Evolutionary conservation across 2,797 vertebrate species (phyloP).

Genomic region (Phoebastria nigripes): DNA sequence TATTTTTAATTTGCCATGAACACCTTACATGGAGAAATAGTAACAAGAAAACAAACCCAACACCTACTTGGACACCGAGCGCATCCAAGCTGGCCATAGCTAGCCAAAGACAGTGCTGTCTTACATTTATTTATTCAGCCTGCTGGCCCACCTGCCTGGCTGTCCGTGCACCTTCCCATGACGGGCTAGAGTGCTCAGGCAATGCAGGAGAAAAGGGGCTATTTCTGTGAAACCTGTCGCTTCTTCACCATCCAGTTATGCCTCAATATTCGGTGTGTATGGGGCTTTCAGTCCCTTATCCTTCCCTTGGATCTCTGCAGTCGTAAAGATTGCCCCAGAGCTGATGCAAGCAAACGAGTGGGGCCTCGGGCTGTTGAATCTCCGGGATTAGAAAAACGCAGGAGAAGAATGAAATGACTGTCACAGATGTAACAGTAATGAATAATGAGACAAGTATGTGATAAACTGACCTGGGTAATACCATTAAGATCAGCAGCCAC

Average conservation of each 20-base stretch:
- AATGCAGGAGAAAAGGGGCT: background rate
- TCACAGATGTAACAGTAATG: background rate
- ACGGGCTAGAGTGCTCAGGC: background rate
- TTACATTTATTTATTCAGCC: background rate
- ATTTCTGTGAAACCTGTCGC: background rate
- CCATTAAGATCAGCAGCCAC: background rate
- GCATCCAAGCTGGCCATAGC: background rate
- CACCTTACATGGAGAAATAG: background rate
- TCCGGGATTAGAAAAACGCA: background rate
- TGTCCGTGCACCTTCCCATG: rapidly evolving
- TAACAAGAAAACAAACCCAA: background rate
- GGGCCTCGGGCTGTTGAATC: background rate
- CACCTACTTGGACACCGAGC: background rate
- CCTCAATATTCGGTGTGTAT: background rate
- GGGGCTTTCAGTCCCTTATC: background rate
- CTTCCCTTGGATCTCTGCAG: background rate
- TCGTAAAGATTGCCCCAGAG: background rate
- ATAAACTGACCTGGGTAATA: background rate
- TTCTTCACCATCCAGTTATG: background rate
- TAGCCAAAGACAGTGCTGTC: background rate
- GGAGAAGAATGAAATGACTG: background rate
- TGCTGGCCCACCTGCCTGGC: rapidly evolving
- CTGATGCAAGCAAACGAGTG: background rate
- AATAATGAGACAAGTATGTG: background rate
- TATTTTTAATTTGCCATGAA: background rate